A percentile compares a stretch with the other conserved stretches of the same genome.
These are phyloP conservation scores for Arbacia lixula DNA, from an alignment of 53 echinoderm and acorn worm species.

Conservation along the genomic window DNA sequence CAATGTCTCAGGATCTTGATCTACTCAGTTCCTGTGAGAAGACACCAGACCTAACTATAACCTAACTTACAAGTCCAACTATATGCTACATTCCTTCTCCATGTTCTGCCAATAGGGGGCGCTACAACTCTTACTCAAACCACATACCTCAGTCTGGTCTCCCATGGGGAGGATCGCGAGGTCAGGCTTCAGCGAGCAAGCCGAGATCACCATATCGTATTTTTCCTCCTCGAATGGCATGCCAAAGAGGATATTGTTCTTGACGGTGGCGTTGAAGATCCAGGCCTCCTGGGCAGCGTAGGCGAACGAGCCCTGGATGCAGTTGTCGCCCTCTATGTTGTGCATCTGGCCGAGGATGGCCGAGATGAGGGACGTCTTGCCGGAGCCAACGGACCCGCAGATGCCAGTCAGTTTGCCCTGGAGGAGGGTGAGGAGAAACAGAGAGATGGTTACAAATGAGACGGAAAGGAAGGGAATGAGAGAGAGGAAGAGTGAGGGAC, in stretches of 20 bases:
- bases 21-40: too few relatives aligned
- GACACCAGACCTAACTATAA: too few relatives aligned
- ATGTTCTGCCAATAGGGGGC: too few relatives aligned
- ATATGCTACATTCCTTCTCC: too few relatives aligned
- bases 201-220: slow-evolving; percentile 68
- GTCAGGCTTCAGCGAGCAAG: slow-evolving; percentile 86
- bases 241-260: slow-evolving; percentile 96
- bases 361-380: slow-evolving; percentile 88
- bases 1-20: too few relatives aligned
- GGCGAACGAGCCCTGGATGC: slow-evolving; percentile 79
- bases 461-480: too few relatives aligned
- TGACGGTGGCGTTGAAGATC: slow-evolving; percentile 94
- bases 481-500: too few relatives aligned
- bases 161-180: slow-evolving; percentile 88
- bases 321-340: slow-evolving; percentile 75
- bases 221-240: slow-evolving; percentile 71
- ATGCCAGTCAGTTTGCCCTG: slow-evolving; percentile 89
- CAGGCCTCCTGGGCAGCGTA: slow-evolving; percentile 97
- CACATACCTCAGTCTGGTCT: slow-evolving; percentile 88
- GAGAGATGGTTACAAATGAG: too few relatives aligned
- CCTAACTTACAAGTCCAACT: too few relatives aligned
- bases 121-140: too few relatives aligned
- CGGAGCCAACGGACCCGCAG: slow-evolving; percentile 91
- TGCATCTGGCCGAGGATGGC: slow-evolving; percentile 94
- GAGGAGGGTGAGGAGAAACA: too few relatives aligned